A percentile compares a stretch with the other conserved stretches of the same genome.
phyloP scores from a whole-genome alignment of 2,888 invertebrate genomes.

The Hydropsyche betteni region DNA sequence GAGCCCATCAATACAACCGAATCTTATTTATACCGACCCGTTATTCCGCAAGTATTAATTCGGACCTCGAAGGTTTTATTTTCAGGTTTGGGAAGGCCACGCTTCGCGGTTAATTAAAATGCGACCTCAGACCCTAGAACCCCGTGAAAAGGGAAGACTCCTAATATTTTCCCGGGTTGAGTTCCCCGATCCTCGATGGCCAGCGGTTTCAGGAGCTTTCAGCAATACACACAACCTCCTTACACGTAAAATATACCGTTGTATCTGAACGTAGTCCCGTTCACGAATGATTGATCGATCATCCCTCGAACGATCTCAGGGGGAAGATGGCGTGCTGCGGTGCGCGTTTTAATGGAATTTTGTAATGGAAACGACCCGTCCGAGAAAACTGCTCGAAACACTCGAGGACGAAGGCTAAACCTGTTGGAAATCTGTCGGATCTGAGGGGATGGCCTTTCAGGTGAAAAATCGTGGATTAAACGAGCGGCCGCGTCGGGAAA shows the following conservation, averaged over 20 bases:
- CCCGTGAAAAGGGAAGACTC: no score
- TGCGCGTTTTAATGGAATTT: conserved; percentile 43
- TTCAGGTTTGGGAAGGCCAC: not conserved
- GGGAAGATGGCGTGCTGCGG: conserved; percentile 37
- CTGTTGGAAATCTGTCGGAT: conserved; percentile 19
- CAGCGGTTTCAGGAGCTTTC: not conserved
- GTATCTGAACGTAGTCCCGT: conserved; percentile 32
- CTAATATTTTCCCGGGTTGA: not conserved
- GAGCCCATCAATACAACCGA: no score
- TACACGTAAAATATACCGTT: no score
- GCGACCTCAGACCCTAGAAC: not conserved
- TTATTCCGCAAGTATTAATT: not conserved
- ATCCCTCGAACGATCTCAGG: conserved; percentile 1
- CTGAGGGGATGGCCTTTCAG: not conserved
- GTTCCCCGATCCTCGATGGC: conserved; percentile 2
- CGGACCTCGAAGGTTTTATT: conserved; percentile 1
- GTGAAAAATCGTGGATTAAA: not conserved
- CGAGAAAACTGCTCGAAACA: conserved; percentile 11
- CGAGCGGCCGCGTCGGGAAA: no score
- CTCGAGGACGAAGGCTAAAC: not conserved
- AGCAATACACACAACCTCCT: not conserved
- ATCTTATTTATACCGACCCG: conserved; percentile 3
- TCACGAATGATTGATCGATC: conserved; percentile 52
- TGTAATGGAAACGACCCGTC: conserved; percentile 33
- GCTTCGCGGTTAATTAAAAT: conserved; percentile 25